Percentiles rank a stretch among this genome's conserved stretches.
phyloP scores from a whole-genome alignment of 2,888 invertebrate genomes.

The Dusona sp. region DNA sequence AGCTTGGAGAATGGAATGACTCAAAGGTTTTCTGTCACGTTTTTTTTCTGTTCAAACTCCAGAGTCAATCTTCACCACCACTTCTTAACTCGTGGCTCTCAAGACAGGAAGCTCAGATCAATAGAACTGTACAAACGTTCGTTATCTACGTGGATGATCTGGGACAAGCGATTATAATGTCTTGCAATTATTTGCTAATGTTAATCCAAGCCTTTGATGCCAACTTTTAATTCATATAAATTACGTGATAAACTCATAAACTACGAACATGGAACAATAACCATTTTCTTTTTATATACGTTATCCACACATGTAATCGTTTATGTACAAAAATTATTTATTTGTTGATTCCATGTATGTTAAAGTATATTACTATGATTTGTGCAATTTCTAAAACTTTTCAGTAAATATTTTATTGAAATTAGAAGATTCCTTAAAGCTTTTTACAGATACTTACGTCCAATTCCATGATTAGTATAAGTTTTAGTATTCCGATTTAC shows the following conservation, averaged over 20 bases:
- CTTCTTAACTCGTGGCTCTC: not conserved
- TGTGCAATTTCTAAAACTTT: not conserved
- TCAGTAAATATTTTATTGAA: not conserved
- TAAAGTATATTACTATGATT: too few relatives aligned
- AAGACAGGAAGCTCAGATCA: slow-evolving; percentile 45
- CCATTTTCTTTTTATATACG: not conserved
- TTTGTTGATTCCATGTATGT: too few relatives aligned
- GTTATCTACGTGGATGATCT: slow-evolving; percentile 13
- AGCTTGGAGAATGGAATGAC: slow-evolving; percentile 5
- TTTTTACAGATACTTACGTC: not conserved
- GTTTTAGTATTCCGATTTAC: not conserved
- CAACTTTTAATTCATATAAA: not conserved
- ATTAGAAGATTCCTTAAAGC: not conserved
- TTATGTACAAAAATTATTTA: not conserved
- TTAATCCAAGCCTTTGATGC: not conserved
- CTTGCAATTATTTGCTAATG: not conserved
- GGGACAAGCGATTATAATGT: slow-evolving; percentile 16
- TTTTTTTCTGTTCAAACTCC: not conserved
- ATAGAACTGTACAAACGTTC: slow-evolving; percentile 3
- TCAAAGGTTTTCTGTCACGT: slow-evolving; percentile 5
- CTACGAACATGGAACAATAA: not conserved
- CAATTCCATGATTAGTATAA: not conserved
- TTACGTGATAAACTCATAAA: not conserved
- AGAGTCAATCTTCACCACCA: slow-evolving; percentile 21
- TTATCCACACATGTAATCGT: not conserved